These are phyloP conservation scores for Ctenoplectra terminalis DNA, from an alignment of 1,140 invertebrate genomes.

Conservation along the genomic window DNA sequence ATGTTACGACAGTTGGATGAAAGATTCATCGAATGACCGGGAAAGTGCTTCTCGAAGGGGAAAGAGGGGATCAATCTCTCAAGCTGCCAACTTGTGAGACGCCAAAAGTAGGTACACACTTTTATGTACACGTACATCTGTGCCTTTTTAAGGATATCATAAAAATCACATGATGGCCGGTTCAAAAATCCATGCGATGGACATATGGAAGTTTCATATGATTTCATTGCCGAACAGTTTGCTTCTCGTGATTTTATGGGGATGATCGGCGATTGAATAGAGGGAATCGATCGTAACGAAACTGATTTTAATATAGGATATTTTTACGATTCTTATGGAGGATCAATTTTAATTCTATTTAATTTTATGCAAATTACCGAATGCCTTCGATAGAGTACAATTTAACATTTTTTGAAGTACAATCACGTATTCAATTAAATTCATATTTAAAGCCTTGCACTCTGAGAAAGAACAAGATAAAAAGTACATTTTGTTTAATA, in stretches of 20 bases:
- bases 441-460: too few species aligned
- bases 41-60: slow-evolving; percentile 49
- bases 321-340: too few species aligned
- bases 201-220: slow-evolving; percentile 38
- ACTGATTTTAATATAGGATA: too few species aligned
- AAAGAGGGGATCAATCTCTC: slow-evolving; percentile 44
- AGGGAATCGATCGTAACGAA: too few species aligned
- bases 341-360: too few species aligned
- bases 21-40: slow-evolving; percentile 69
- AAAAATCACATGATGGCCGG: slow-evolving; percentile 49
- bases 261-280: too few species aligned
- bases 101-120: slow-evolving; percentile 24
- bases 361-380: too few species aligned
- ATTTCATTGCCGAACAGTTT: slow-evolving; percentile 3
- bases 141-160: slow-evolving; percentile 50
- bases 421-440: too few species aligned
- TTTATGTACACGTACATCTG: slow-evolving; percentile 2
- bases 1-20: slow-evolving; percentile 67
- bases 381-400: too few species aligned
- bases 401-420: too few species aligned
- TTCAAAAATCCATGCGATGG: slow-evolving; percentile 32
- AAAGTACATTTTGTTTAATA: too few species aligned
- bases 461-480: too few species aligned
- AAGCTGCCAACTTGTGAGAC: slow-evolving; percentile 34
- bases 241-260: background rate